Conservation (phyloP, 53 echinoderm and acorn worm genomes). For the Luidia sarsii region DNA sequence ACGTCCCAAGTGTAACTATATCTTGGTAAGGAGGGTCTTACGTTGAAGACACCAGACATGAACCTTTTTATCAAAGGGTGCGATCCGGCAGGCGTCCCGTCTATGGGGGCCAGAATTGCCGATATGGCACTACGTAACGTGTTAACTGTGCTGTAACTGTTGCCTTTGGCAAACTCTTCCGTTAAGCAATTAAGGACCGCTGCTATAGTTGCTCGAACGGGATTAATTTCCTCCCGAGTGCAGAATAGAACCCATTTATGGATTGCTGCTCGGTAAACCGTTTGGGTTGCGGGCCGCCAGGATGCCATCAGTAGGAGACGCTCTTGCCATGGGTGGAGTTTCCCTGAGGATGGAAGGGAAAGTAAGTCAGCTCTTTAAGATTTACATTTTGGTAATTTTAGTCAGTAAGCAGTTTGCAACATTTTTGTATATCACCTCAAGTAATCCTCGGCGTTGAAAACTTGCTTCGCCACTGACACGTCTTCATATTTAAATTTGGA, state of each 20-base stretch:
- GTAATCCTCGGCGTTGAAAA: constrained; percentile 47
- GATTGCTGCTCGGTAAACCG: not conserved
- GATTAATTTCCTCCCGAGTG: not conserved
- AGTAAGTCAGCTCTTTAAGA: not conserved
- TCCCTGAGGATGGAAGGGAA: too few species aligned
- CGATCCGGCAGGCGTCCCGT: not conserved
- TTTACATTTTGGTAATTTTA: too few species aligned
- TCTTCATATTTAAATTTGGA: constrained; percentile 51
- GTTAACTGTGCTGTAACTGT: constrained; percentile 7
- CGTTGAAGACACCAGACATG: constrained; percentile 27
- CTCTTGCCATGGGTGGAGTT: not conserved
- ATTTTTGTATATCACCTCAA: too few species aligned
- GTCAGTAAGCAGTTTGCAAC: too few species aligned
- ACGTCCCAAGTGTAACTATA: constrained; percentile 17
- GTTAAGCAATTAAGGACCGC: not conserved
- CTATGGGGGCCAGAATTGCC: not conserved
- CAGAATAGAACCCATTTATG: constrained; percentile 38
- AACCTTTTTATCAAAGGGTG: constrained; percentile 33
- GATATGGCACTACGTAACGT: constrained; percentile 13
- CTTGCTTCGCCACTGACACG: constrained; percentile 5
- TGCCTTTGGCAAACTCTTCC: not conserved
- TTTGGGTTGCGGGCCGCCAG: constrained; percentile 23
- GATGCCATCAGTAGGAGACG: constrained; percentile 12
- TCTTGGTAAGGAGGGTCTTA: constrained; percentile 31
- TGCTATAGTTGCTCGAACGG: not conserved